Base-by-base conservation (phyloP, 2,797 vertebrate species). In the Sebastes hubbsi region DNA sequence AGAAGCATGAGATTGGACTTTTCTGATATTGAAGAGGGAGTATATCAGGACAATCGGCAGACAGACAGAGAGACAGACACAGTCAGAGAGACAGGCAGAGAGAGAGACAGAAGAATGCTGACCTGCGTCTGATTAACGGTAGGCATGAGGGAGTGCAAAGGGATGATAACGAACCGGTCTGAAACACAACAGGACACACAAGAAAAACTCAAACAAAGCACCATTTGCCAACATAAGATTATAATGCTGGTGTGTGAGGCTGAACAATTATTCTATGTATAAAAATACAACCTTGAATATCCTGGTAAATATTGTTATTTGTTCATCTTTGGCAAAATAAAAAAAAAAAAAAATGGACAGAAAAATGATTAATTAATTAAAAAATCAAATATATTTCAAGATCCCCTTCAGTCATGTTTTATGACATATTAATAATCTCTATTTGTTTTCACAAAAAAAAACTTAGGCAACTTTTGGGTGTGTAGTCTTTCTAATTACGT, bases 51-150 rank as follows among this genome's bases (percentile, higher is more conserved):
- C 25, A 52, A 70, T 18, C 4, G 2, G 22, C 61, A 34, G 25
- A 52, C 14, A 38, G 36, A 38, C 36, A 38, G 36, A 38, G 20
- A 29, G 36, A 73, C 32, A 9, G 73, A 65, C 8, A 27, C 6
- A 64, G 69, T 56, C 38, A 38, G 13, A 59, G 27, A 73, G 20
- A 67, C 29, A 65, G 72, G 6, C 9, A 62, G 1, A 36, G 30
- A 62, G 22, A 62, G 27, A 62, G 27, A 78, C 1, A 20, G 75
- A 54, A 76, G 73, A 80, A 89, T 24, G 61, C 91, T 87, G 94
- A 99, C 98, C 97, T 98, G 97, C 13, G 98, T 99, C 95, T 99
- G 98, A 93, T 97, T 99, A 86, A 99, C 97, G 8, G 98, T 99
- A 8, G 98, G 98, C 98, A 99, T 99, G 93, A 99, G 86, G 42